Evolutionary conservation across 2,797 vertebrate species (phyloP), one percentile per base, ranked within the genome.

Genomic region (Macrochelys suwanniensis): DNA sequence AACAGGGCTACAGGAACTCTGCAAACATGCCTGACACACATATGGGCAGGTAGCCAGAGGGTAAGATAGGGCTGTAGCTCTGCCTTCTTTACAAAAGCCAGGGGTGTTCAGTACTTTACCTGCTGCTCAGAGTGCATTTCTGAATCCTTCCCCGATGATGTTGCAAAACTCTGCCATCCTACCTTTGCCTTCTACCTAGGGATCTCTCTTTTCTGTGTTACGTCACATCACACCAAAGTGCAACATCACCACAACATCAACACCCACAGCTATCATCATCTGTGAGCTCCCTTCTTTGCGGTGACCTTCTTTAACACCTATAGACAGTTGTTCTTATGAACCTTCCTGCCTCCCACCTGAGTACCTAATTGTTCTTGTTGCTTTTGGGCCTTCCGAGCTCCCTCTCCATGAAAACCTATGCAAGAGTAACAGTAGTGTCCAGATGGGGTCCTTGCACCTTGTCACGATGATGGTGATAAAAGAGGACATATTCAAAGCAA

Each of bases 241-340:
- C 1, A 7, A 85, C 23, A 92, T 17, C 57, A n/a, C 53, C 53
- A 15, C 85, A 89, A 93, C 90, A 54, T 16, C 80, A 81, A 31
- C 85, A 87, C 65, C 65, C 77, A 95, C 82, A 96, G 85, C 61
- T 88, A 96, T 81, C 65, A 92, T 65, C 71, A 50, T 88, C 16
- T 19, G 31, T 10, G 37, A 57, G 74, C 15, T 89, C 33, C 50
- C 53, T 88, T 45, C 85, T 89, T 82, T 89, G 84, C 82, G n/a
- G 7, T 31, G n/a, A 47, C 74, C 85, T 28, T 31, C 13, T 82
- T 50, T 56, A 84, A 88, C 57, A 93, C 50, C 65, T 65, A 4
- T 15, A 37, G n/a, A 37, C 0, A 80, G 74, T 83, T 84, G 84
- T 21, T 92, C 37, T 28, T 42, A 79, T 83, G 16, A 56, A 49